phyloP scores from a whole-genome alignment of 2,113 vertebrate genomes.

The Sakesphorus luctuosus region DNA sequence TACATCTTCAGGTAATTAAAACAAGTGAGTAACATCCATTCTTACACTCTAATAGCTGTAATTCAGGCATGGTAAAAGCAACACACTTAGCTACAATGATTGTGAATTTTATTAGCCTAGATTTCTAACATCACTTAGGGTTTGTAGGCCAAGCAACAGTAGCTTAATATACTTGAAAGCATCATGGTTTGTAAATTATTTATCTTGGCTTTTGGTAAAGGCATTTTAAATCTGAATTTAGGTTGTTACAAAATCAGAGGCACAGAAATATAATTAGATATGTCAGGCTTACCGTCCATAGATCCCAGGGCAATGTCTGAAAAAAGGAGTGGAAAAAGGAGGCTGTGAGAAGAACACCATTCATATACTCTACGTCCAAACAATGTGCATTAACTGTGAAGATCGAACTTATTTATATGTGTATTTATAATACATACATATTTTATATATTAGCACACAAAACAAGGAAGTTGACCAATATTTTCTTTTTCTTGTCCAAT shows the following conservation, averaged over 20 bases:
- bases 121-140: background rate
- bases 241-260: background rate
- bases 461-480: background rate
- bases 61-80: background rate
- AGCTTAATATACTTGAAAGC: background rate
- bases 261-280: background rate
- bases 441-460: background rate
- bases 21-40: background rate
- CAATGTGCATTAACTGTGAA: background rate
- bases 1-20: background rate
- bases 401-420: background rate
- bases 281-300: conserved; percentile 89
- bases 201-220: background rate
- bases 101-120: background rate
- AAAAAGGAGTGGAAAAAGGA: conserved; percentile 27
- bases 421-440: background rate
- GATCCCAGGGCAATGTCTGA: conserved; percentile 94
- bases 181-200: background rate
- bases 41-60: background rate
- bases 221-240: background rate
- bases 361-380: background rate
- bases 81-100: background rate
- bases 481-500: background rate
- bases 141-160: background rate
- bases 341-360: conserved; percentile 19